A percentile compares a stretch with the other conserved stretches of the same genome.
Evolutionary conservation across 2,113 vertebrate species (phyloP).

Genomic region (Acanthochromis polyacanthus): DNA sequence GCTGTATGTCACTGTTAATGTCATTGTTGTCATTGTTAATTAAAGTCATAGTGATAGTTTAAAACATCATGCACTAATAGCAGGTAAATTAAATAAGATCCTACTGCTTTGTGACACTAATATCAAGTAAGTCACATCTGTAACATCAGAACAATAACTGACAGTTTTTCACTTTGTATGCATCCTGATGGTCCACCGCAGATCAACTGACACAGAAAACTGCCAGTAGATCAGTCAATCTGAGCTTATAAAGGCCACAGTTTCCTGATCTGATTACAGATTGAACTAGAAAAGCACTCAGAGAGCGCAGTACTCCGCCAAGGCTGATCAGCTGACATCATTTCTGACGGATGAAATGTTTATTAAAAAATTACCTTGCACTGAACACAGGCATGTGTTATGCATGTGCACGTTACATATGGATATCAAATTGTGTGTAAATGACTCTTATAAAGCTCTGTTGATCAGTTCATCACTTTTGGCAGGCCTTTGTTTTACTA

Average conservation of each 20-base stretch:
- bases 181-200: not conserved
- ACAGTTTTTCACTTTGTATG: not conserved
- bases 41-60: not conserved
- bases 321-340: no score
- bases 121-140: not conserved
- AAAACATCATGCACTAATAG: not conserved
- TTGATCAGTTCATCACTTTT: no score
- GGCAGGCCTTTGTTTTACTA: no score
- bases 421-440: no score
- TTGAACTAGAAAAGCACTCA: not conserved
- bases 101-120: not conserved
- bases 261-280: slow-evolving; percentile 33
- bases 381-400: no score
- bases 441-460: no score
- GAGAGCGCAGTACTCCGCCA: no score
- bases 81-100: not conserved
- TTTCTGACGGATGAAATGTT: no score
- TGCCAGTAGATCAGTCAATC: not conserved
- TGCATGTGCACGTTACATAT: no score
- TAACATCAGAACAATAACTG: not conserved
- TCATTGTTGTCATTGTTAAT: no score
- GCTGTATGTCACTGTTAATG: not conserved
- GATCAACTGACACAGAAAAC: not conserved
- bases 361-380: no score
- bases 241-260: slow-evolving; percentile 15